Evolutionary conservation across 1,140 invertebrate genomes (phyloP).

Genomic region (Cyclargus thomasi): DNA sequence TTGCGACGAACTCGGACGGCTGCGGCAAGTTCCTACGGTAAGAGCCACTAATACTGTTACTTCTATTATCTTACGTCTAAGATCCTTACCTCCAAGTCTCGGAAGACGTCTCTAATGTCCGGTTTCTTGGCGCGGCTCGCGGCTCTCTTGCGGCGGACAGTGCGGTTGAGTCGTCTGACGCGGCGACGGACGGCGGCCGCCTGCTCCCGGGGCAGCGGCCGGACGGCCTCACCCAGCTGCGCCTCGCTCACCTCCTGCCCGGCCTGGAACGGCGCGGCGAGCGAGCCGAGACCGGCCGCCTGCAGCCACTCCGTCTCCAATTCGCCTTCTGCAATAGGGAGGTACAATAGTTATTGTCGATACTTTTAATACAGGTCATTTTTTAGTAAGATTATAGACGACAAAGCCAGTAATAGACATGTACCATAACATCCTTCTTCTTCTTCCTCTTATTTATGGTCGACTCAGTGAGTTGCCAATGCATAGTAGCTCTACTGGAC

Average conservation of each 20-base stretch:
- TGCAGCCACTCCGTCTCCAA: constrained; percentile 72
- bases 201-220: constrained; percentile 77
- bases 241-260: constrained; percentile 70
- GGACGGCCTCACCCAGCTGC: constrained; percentile 66
- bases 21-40: too few relatives aligned
- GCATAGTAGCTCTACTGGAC: too few relatives aligned
- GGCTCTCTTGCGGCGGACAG: constrained; percentile 80
- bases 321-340: constrained; percentile 64
- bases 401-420: too few relatives aligned
- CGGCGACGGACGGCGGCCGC: constrained; percentile 85
- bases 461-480: too few relatives aligned
- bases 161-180: constrained; percentile 86
- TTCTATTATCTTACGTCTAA: too few relatives aligned
- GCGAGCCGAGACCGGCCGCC: constrained; percentile 63
- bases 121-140: constrained; percentile 77
- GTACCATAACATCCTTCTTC: too few relatives aligned
- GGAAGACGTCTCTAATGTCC: constrained; percentile 86
- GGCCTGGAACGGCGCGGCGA: constrained; percentile 67
- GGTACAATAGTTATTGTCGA: background rate
- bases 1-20: too few relatives aligned
- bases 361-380: too few relatives aligned
- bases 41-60: too few relatives aligned
- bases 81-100: constrained; percentile 81
- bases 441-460: too few relatives aligned
- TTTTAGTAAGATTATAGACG: too few relatives aligned